These are phyloP conservation scores for Perca flavescens DNA, from an alignment of 2,113 vertebrate species.

Conservation along the genomic window DNA sequence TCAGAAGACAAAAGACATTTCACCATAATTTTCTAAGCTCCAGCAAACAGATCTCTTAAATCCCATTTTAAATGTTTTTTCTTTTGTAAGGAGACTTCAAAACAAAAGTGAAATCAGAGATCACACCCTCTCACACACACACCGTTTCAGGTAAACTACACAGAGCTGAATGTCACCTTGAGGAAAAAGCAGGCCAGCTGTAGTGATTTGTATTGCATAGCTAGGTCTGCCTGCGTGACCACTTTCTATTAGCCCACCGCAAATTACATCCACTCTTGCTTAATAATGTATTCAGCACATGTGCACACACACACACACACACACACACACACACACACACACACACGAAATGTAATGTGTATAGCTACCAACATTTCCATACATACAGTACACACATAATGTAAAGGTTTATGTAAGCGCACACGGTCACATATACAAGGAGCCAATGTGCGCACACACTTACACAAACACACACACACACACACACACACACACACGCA, in stretches of 20 bases:
- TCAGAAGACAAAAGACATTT: neutral
- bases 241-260: slow-evolving; percentile 64
- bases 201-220: slow-evolving; percentile 69
- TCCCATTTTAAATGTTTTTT: slow-evolving; percentile 1
- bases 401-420: neutral
- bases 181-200: slow-evolving; percentile 44
- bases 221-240: slow-evolving; percentile 56
- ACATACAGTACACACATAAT: neutral
- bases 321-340: neutral
- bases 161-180: slow-evolving; percentile 72
- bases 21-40: neutral
- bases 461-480: neutral
- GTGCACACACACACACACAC: neutral
- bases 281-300: slow-evolving; percentile 55
- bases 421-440: neutral
- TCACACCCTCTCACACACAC: slow-evolving; percentile 13
- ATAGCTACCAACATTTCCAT: neutral
- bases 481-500: too few species aligned
- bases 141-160: slow-evolving; percentile 52
- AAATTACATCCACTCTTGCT: slow-evolving; percentile 62
- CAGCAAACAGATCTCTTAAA: slow-evolving; percentile 10
- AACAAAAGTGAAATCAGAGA: neutral
- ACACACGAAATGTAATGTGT: neutral
- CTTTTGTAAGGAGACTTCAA: neutral
- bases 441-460: neutral